Evolutionary conservation across 1,140 invertebrate species (phyloP), one percentile per base, ranked within the genome.

Genomic region (Macrobrachium rosenbergii): DNA sequence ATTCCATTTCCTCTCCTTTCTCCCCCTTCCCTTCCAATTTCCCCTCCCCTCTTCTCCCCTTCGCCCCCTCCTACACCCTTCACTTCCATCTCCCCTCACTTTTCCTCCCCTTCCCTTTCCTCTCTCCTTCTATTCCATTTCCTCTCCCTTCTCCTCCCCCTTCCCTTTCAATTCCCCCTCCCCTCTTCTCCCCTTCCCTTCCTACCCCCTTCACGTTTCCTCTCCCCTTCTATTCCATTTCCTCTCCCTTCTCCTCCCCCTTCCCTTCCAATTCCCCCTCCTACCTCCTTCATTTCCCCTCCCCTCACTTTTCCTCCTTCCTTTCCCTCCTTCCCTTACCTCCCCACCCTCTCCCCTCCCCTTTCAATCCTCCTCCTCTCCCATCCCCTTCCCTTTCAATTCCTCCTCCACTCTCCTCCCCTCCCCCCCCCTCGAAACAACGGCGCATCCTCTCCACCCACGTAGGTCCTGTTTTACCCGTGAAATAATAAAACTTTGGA

Each of bases 351-450:
- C 43, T 10, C 16, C 52, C 64, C 64, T 21, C 58, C 21, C 8
- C 17, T 58, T 37, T 37, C 77, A n/a, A 37, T n/a, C 45, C 45
- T 52, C 67, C 67, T 16, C 21, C 12, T 37, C 37, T 52, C 17
- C 64, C 77, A 63, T 62, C 16, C 45, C 58, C 78, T 28, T 23
- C 84, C 73, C 58, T 73, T 69, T 77, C 72, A 75, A 75, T 77
- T 78, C 80, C 28, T 63, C 78, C 84, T 81, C 81, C 84, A 81
- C 64, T 79, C 59, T 78, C 84, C 45, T 52, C 52, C 52, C 0
- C 2, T 5, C 12, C 52, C 52, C 12, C 6, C 52, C 52, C 52
- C 12, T 5, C 2, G 28, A 37, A 37, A 1, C 28, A 37, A 37
- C 28, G 1, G 28, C 28, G 28, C 28, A 37, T 37, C 28, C 28